These are phyloP conservation scores for Siphlonurus alternatus DNA, from an alignment of 2,888 invertebrate species.

Conservation along the genomic window DNA sequence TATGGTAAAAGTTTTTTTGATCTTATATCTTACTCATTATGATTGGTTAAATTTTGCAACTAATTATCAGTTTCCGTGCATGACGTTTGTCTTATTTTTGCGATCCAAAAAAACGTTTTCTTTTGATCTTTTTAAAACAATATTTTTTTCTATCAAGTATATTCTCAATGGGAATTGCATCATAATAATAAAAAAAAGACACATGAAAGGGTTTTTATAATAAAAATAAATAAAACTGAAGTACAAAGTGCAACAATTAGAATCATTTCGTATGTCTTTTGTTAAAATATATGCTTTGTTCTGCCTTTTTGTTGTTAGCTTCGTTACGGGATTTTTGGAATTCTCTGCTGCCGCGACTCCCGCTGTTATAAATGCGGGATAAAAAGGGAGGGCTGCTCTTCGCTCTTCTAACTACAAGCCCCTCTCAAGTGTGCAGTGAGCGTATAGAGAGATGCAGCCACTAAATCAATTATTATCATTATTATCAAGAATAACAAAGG, in stretches of 20 bases:
- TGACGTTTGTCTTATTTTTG: background rate
- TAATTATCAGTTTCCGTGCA: background rate
- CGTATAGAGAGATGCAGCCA: too few relatives aligned
- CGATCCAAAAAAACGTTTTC: background rate
- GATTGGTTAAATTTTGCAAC: background rate
- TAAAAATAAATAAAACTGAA: too few relatives aligned
- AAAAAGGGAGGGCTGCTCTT: too few relatives aligned
- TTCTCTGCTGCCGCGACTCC: background rate
- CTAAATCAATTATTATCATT: too few relatives aligned
- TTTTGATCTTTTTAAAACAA: background rate
- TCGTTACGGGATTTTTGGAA: background rate
- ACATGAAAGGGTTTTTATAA: background rate
- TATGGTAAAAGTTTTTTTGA: background rate
- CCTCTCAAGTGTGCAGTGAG: too few relatives aligned
- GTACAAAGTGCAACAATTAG: background rate
- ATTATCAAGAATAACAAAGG: too few relatives aligned
- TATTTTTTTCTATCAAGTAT: background rate
- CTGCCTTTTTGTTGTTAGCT: background rate
- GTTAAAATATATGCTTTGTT: background rate
- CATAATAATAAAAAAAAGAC: background rate
- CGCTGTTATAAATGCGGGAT: too few relatives aligned
- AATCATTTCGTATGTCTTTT: background rate
- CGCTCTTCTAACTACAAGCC: too few relatives aligned
- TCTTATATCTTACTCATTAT: background rate
- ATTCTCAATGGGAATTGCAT: background rate